Base-by-base conservation (phyloP, 2,888 invertebrate genomes). In the Napeogenes inachia region DNA sequence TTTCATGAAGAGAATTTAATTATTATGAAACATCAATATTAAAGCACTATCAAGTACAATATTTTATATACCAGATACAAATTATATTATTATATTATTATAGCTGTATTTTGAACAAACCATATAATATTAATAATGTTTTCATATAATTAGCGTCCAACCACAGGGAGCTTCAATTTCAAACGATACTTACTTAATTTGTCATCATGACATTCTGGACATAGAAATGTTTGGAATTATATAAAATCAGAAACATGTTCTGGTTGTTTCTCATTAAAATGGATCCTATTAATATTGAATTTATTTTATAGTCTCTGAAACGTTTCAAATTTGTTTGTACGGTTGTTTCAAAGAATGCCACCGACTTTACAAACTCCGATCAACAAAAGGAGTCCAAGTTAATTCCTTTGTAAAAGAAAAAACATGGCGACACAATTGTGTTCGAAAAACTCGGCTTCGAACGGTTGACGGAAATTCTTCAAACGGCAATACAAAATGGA, bases 371-470 rank as follows among this genome's bases (percentile, higher is more conserved):
- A 59, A 60, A 59, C 60, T 55, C 56, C 10, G 57, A 58, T 63
- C 63, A 64, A 65, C 67, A 63, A 66, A 65, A 59, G 57, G 60
- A 60, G 57, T 67, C 61, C 57, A 63, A 69, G 66, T 68, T 67
- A 65, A 69, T 68, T 65, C 68, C 64, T 68, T 67, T 70, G 68
- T 64, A 63, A 58, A 60, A 58, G 62, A 60, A 68, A 62, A 68
- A 68, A 57, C 57, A 57, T 47, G 57, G 53, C 60, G 57, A 57
- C 57, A 33, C 42, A 63, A 63, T 46, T 46, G 56, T 59, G 54
- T 56, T 56, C 3, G 12, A 55, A 46, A 6, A 47, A 59, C 35
- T 50, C 33, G 33, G 42, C 50, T 54, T 32, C 33, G 21, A 46
- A 32, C 54, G 45, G 58, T 21, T 42, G 45, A 54, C 45, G 13